Base-by-base conservation (phyloP, 2,888 invertebrate genomes). In the Limnephilus marmoratus region DNA sequence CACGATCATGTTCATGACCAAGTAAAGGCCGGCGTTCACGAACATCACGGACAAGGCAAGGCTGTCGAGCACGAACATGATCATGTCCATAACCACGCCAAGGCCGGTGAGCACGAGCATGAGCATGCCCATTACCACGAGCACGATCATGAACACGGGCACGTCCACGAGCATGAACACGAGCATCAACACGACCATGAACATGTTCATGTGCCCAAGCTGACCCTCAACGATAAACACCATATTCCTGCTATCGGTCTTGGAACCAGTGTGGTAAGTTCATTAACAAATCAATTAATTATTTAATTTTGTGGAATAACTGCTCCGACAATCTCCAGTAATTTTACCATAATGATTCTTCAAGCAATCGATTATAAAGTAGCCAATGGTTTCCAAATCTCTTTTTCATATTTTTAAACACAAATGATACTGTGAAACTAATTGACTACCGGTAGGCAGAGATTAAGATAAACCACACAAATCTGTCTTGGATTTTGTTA, bases 191-290 rank as follows among this genome's bases (percentile, higher is more conserved):
- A 81, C 11, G 24, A 88, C 31, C 68, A 82, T 9, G 29, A 41
- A 13, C 85, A 31, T 24, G 80, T 18, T 3, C 34, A 49, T 13
- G 88, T 88, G 18, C 91, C 91, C 37, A 88, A 49, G 12, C 31
- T 95, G 41, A 94, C 94, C 68, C 94, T 96, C 41, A 96, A 95
- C 45, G 96, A 96, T 95, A 96, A 96, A 0, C 95, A 95, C 92
- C 94, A 94, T 92, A 95, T 96, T 85, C 96, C 96, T 0, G 94
- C 95, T 11, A 94, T 96, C 1, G 96, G 96, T n/a, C 94, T 96
- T 41, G 96, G 96, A 0, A 96, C 96, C 0, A 96, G 96, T 37
- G 94, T 96, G 93, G 95, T 95, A 11, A 96, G 93, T 90, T 24
- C 41, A 34, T 37, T 24, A 41, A 85, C 41, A 9, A 9, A 68